Evolutionary conservation across 2,888 invertebrate genomes (phyloP), one percentile per base, ranked within the genome.

Genomic region (Agrilus mali): DNA sequence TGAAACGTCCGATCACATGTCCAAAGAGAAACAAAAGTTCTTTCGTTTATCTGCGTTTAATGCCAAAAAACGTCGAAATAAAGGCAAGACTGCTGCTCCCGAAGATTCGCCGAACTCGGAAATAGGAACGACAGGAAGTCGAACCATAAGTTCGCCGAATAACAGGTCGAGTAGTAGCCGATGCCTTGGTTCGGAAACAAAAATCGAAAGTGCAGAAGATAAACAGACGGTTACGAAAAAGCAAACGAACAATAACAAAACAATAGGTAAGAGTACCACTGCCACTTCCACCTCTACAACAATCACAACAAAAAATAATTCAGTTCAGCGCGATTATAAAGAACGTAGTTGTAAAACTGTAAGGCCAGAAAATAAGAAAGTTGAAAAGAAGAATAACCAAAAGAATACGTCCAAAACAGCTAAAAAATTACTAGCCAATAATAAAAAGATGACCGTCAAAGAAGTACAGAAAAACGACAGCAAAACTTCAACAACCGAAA

Each of bases 11-110:
- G 84, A 84, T 66, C 75, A 76, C 64, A 85, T 86, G 76, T 86
- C 86, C 53, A 84, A 85, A 71, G 86, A 87, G 73, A 87, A 86
- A 68, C 86, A 84, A 69, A 86, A 86, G 69, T 86, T 86, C 72
- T 87, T 87, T 73, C 74, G 84, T 64, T 75, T 78, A 63, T 84
- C 84, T 56, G 84, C 81, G 42, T 85, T 86, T 65, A 84, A 85
- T 65, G 74, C 81, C 49, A 80, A 78, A 53, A 76, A 76, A 64
- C 70, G 70, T 44, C 57, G 54, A 31, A 27, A 27, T 27, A 27
- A 27, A 27, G 55, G 50, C 16, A 55, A 53, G 47, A 52, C 52
- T 40, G 46, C 36, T 33, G 37, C 38, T 34, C 36, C 34, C 40
- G 46, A 48, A 39, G 31, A 37, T 16, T 38, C 20, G 33, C 40